Conservation (phyloP, 2,797 vertebrate species). For the Intellagama lesueurii region DNA sequence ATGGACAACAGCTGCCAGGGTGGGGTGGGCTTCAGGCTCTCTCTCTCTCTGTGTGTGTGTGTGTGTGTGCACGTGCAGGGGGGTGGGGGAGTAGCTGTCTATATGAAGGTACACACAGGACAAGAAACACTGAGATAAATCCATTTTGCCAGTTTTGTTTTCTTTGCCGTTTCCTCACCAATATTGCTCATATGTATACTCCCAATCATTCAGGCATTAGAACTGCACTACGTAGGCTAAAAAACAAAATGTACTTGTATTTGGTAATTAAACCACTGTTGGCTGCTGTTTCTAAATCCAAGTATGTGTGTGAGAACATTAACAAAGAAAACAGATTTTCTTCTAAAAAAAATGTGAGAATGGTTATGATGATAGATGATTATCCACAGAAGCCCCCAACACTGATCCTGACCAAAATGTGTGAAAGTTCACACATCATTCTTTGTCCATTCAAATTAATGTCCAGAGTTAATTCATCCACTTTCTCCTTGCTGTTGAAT, state of each 20-base stretch:
- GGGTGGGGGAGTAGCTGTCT: slow-evolving; percentile 41
- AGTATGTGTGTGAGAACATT: neutral
- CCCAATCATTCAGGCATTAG: slow-evolving; percentile 60
- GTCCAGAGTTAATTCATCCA: too few species aligned
- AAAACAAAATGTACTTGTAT: slow-evolving; percentile 54
- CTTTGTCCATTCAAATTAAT: too few species aligned
- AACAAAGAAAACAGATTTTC: neutral
- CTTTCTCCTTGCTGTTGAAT: too few species aligned
- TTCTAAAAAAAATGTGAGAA: too few species aligned
- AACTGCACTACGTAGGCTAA: neutral
- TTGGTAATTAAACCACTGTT: slow-evolving; percentile 50
- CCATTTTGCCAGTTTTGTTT: slow-evolving; percentile 59
- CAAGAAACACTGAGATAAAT: slow-evolving; percentile 40
- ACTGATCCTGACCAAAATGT: too few species aligned
- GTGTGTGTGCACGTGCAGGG: too few species aligned
- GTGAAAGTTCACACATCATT: too few species aligned
- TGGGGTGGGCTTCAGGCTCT: neutral
- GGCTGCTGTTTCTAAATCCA: slow-evolving; percentile 49
- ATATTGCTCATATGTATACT: slow-evolving; percentile 65
- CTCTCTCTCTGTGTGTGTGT: too few species aligned
- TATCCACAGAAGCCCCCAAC: too few species aligned
- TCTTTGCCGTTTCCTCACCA: neutral
- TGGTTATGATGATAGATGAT: too few species aligned
- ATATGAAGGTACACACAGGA: slow-evolving; percentile 2
- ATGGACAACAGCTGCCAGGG: slow-evolving; percentile 76